Percentiles rank a stretch among this genome's conserved stretches.
phyloP scores from a whole-genome alignment of 35 echinoderm and acorn worm species.

The Apostichopus japonicus region DNA sequence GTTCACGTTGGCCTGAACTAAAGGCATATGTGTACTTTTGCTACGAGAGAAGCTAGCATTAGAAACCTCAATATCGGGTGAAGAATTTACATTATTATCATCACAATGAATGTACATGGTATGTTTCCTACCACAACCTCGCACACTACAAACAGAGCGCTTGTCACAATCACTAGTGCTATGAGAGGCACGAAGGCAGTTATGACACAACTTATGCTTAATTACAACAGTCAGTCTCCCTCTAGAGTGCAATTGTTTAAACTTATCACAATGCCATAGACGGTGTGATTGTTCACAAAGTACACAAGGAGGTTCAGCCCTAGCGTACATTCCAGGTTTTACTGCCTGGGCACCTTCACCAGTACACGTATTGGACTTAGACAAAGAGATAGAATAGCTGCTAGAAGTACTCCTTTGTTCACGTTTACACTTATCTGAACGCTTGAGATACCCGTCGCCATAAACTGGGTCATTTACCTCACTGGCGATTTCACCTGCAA shows the following conservation, averaged over 20 bases:
- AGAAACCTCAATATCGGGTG: too few relatives aligned
- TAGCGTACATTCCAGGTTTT: constrained; percentile 23
- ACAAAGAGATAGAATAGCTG: constrained; percentile 16
- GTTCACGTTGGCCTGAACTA: constrained; percentile 52
- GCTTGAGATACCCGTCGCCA: constrained; percentile 33
- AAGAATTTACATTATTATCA: too few relatives aligned
- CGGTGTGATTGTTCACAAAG: constrained; percentile 59
- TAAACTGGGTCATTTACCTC: constrained; percentile 49
- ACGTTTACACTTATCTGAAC: constrained; percentile 3
- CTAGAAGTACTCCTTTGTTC: constrained; percentile 9
- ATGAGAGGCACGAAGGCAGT: constrained; percentile 53
- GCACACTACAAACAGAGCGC: constrained; percentile 35
- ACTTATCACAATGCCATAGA: constrained; percentile 56
- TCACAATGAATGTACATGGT: too few relatives aligned
- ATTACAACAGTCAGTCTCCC: constrained; percentile 42
- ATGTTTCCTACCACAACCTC: constrained; percentile 42
- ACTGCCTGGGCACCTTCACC: not conserved
- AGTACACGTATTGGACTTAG: not conserved
- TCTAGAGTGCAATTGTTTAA: constrained; percentile 38
- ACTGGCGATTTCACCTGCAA: constrained; percentile 5
- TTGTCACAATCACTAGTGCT: constrained; percentile 33
- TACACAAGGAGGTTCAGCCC: constrained; percentile 46
- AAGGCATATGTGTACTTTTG: constrained; percentile 42
- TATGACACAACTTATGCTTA: constrained; percentile 50
- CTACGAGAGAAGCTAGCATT: constrained; percentile 21